A percentile compares a stretch with the other conserved stretches of the same genome.
phyloP scores from a whole-genome alignment of 2,888 invertebrate species.

The Andrena minutula region DNA sequence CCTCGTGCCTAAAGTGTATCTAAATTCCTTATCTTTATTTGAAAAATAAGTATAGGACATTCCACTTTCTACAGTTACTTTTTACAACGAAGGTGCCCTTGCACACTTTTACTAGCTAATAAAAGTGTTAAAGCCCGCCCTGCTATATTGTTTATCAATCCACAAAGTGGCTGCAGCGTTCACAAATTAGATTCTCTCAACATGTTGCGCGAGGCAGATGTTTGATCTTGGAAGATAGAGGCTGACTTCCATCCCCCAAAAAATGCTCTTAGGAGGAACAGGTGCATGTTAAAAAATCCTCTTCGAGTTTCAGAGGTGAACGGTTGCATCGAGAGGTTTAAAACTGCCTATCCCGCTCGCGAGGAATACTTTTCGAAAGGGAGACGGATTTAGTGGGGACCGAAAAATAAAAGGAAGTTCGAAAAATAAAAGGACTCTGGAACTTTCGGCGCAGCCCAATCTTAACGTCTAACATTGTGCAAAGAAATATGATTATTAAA shows the following conservation, averaged over 20 bases:
- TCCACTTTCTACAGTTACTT: no score
- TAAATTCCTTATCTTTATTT: no score
- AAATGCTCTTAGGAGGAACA: slow-evolving; percentile 68
- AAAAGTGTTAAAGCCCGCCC: slow-evolving; percentile 5
- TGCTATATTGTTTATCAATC: slow-evolving; percentile 26
- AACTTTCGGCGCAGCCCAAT: not conserved
- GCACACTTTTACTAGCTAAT: slow-evolving; percentile 32
- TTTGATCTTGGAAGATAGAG: slow-evolving; percentile 69
- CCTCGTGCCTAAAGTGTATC: no score
- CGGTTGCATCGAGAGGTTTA: slow-evolving; percentile 46
- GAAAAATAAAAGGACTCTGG: no score
- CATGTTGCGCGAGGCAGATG: slow-evolving; percentile 71
- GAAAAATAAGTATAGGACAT: no score
- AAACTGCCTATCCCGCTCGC: slow-evolving; percentile 17
- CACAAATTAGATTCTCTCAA: slow-evolving; percentile 58
- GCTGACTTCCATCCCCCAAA: slow-evolving; percentile 65
- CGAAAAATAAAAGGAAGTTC: slow-evolving; percentile 18
- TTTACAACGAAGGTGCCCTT: no score
- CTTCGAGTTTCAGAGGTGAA: slow-evolving; percentile 58
- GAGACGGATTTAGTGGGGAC: slow-evolving; percentile 45
- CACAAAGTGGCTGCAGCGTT: slow-evolving; percentile 23
- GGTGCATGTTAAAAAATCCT: slow-evolving; percentile 70
- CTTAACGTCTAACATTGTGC: not conserved
- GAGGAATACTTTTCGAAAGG: slow-evolving; percentile 16
- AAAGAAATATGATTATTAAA: not conserved